These are phyloP conservation scores for Actinia tenebrosa DNA, from an alignment of 64 coral and sea anemone genomes.

Conservation along the genomic window DNA sequence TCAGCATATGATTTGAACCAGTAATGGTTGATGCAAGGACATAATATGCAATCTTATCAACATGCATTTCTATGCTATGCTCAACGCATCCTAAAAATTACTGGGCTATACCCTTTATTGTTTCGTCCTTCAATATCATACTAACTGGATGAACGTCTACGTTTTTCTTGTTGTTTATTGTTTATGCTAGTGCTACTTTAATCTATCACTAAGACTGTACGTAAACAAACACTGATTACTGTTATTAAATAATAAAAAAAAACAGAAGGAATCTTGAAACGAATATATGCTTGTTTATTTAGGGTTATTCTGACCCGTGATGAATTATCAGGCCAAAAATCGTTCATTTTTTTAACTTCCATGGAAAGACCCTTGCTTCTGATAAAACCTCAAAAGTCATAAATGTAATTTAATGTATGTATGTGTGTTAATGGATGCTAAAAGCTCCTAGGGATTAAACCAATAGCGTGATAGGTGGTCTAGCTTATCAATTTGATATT, in stretches of 20 bases:
- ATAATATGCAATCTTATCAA: background rate
- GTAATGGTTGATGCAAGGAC: background rate
- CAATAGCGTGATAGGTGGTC: background rate
- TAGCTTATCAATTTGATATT: background rate
- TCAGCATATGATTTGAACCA: background rate
- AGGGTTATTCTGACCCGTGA: background rate
- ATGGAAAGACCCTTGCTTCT: background rate
- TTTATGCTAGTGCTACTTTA: too few species aligned
- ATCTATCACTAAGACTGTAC: too few species aligned
- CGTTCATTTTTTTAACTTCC: background rate
- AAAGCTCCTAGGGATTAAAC: background rate
- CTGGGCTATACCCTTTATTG: background rate
- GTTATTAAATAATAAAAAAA: background rate
- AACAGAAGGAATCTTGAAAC: background rate
- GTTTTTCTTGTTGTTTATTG: background rate
- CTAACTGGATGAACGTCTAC: too few species aligned
- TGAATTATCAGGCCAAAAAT: background rate
- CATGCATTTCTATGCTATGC: background rate
- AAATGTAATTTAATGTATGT: background rate
- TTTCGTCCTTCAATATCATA: too few species aligned
- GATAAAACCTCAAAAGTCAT: too few species aligned
- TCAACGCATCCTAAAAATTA: background rate
- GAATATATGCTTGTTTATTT: background rate
- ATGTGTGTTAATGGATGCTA: background rate
- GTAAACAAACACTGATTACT: too few species aligned